Evolutionary conservation across 2,113 vertebrate species (phyloP).

Genomic region (Himantopus leucocephalus): DNA sequence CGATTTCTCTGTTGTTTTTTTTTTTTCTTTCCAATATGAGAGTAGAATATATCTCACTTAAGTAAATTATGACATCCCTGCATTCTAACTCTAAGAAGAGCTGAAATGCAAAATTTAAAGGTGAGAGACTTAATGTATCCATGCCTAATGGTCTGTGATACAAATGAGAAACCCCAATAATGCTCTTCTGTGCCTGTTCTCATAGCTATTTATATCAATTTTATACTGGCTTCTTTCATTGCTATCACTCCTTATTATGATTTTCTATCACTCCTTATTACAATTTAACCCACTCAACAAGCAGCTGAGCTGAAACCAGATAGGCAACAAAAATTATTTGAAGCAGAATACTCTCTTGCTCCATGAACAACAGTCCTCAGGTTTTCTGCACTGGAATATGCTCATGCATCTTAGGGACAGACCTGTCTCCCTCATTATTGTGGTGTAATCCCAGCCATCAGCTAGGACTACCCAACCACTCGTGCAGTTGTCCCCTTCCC

Average conservation of each 20-base stretch:
- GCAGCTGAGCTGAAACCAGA: conserved; percentile 43
- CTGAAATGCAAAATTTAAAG: conserved; percentile 51
- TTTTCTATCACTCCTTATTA: conserved; percentile 12
- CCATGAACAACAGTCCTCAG: neutral
- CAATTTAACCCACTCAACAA: conserved; percentile 52
- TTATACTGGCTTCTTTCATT: conserved; percentile 42
- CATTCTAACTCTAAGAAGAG: neutral
- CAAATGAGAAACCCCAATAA: conserved; percentile 66
- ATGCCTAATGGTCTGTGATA: conserved; percentile 65
- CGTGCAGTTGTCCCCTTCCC: neutral
- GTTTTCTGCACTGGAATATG: neutral
- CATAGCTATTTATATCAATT: conserved; percentile 40
- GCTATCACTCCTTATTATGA: conserved; percentile 6
- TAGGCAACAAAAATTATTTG: conserved; percentile 24
- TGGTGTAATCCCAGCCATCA: neutral
- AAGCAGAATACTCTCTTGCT: neutral
- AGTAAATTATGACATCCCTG: neutral
- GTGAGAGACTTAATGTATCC: conserved; percentile 48
- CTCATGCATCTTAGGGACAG: conserved; percentile 17
- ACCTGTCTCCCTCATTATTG: neutral
- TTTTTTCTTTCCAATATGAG: neutral
- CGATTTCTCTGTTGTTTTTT: neutral
- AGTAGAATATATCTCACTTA: neutral
- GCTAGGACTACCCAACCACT: neutral
- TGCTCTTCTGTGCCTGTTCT: conserved; percentile 43